A percentile compares a stretch with the other conserved stretches of the same genome.
Evolutionary conservation across 2,113 vertebrate genomes (phyloP).

Genomic region (Amphilophus citrinellus): DNA sequence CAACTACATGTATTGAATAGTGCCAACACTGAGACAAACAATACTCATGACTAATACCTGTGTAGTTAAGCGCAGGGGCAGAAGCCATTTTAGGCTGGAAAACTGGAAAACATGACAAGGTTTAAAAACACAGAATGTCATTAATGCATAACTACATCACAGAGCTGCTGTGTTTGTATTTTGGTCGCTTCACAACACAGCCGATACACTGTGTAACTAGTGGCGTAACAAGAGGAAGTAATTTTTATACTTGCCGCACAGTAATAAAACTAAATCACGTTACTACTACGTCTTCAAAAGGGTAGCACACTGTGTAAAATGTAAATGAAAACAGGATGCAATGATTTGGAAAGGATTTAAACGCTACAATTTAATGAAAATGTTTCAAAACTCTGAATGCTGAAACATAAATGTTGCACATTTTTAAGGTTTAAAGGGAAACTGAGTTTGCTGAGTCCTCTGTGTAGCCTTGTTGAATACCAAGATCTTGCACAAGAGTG

Average conservation of each 20-base stretch:
- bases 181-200: not conserved
- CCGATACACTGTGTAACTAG: not conserved
- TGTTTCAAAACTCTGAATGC: not conserved
- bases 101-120: conserved; percentile 87
- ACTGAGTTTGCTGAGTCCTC: not conserved
- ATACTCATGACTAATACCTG: conserved; percentile 84
- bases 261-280: not conserved
- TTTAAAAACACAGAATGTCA: conserved; percentile 37
- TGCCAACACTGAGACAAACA: conserved; percentile 19
- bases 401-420: not conserved
- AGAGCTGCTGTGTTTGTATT: not conserved
- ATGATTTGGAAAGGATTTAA: not conserved
- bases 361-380: not conserved
- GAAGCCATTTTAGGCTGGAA: conserved; percentile 93
- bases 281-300: not conserved
- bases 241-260: not conserved
- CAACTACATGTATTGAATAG: not conserved
- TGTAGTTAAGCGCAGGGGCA: conserved; percentile 88
- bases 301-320: not conserved
- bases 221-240: not conserved
- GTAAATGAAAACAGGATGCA: not conserved
- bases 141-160: not conserved
- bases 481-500: not conserved
- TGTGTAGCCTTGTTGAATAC: not conserved
- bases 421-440: not conserved